These are phyloP conservation scores for Pseudorhombus dupliciocellatus DNA, from an alignment of 2,113 vertebrate species.

Conservation along the genomic window DNA sequence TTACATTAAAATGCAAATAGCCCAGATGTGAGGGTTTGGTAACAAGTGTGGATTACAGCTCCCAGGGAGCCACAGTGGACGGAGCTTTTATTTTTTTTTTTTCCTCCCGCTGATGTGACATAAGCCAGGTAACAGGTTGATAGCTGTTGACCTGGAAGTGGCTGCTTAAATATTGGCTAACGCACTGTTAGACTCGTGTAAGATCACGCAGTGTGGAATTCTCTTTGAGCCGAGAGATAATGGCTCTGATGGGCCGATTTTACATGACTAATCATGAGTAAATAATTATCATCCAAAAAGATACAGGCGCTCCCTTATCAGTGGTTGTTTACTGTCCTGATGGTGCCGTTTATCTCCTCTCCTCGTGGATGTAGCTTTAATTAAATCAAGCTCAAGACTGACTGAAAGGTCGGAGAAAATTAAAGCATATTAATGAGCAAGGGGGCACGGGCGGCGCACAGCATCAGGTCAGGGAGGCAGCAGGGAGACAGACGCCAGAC, in stretches of 20 bases:
- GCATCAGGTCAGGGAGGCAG: slow-evolving; percentile 67
- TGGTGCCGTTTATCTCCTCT: slow-evolving; percentile 46
- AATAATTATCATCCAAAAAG: slow-evolving; percentile 49
- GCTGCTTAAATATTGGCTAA: slow-evolving; percentile 65
- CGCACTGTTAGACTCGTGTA: slow-evolving; percentile 17
- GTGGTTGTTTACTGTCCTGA: slow-evolving; percentile 29
- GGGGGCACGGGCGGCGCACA: slow-evolving; percentile 54
- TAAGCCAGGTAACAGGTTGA: slow-evolving; percentile 66
- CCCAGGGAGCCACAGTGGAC: slow-evolving; percentile 36
- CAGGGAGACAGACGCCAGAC: slow-evolving; percentile 41
- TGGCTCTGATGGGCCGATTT: slow-evolving; percentile 52
- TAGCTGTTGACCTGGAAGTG: slow-evolving; percentile 63
- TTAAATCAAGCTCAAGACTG: slow-evolving; percentile 65
- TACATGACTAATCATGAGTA: slow-evolving; percentile 51
- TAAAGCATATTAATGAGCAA: slow-evolving; percentile 78
- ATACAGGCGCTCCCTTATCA: slow-evolving; percentile 32
- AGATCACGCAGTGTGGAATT: slow-evolving; percentile 45
- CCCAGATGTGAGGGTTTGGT: slow-evolving; percentile 70
- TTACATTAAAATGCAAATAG: slow-evolving; percentile 81
- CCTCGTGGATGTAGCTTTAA: slow-evolving; percentile 46
- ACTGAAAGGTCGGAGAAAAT: slow-evolving; percentile 76
- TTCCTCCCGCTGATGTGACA: slow-evolving; percentile 15
- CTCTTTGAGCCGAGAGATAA: slow-evolving; percentile 41
- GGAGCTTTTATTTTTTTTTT: neutral
- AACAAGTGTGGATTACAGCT: slow-evolving; percentile 75